Evolutionary conservation across 2,797 vertebrate species (phyloP), one percentile per base, ranked within the genome.

Genomic region (Megaceryle alcyon): DNA sequence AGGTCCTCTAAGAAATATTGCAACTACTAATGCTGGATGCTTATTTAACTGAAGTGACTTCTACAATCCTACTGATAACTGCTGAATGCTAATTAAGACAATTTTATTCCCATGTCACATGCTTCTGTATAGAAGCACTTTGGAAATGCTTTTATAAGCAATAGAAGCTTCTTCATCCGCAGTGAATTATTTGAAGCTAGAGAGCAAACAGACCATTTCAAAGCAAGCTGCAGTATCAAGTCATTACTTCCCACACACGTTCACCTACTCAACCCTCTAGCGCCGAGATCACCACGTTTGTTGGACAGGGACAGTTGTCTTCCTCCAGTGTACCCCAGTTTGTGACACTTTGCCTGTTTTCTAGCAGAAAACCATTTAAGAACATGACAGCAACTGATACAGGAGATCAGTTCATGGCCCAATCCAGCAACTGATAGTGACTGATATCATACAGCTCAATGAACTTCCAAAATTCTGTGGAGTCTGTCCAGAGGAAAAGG

Each of bases 201-300:
- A 46, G 41, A 37, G 26, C 49, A 53, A 64, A 65, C 5, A 66
- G n/a, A 31, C 41, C 17, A 3, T 18, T 51, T 39, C 25, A 33
- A 22, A 82, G 43, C 10, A 31, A 14, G 39, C 14, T 44, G 25
- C 33, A 28, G 59, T 6, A 26, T 3, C 46, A 1, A n/a, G 31
- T 18, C 5, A 2, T 7, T 5, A 5, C 33, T 51, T 53, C 61
- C 75, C 23, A 49, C 25, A 7, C 8, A 3, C 4, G 1, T 20
- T 13, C 56, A 68, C 14, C n/a, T 14, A 0, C 5, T 35, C 8
- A 18, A 11, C 10, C 29, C 59, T 37, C 33, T 48, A 23, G 22
- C 1, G 2, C 25, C 2, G 8, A 25, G 9, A 48, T 53, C 57
- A n/a, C 29, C 31, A 8, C 14, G 2, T 26, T 2, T 53, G 8